Base-by-base conservation (phyloP, 92 coral and sea anemone genomes). In the Nematostella vectensis region DNA sequence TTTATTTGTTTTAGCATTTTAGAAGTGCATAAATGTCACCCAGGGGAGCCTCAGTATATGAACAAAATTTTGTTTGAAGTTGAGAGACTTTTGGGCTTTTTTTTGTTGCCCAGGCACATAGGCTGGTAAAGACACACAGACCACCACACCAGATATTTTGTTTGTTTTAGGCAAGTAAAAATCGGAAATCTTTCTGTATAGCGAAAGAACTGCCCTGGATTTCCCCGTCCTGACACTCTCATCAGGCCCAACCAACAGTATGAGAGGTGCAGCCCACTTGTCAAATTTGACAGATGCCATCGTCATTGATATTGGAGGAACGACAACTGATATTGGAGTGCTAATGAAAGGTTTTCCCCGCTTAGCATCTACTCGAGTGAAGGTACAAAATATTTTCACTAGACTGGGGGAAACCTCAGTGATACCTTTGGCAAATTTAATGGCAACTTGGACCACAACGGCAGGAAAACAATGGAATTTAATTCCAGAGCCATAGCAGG, bases 171-270 rank as follows among this genome's bases (percentile, higher is more conserved):
- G n/a, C n/a, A n/a, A n/a, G n/a, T 12, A 28, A 40, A 39, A 25
- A 19, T 25, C 25, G 18, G 6, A 17, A 17, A 20, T 26, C 13
- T 13, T 25, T 42, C 8, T 17, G 4, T 45, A 11, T 19, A 89
- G 97, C 39, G 95, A 89, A 1, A 51, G 71, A 20, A 78, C 52
- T 40, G 78, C 95, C 22, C 54, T 63, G 15, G 42, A 69, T 28
- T 83, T 89, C 27, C 97, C 97, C 6, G 97, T 89, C 24, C 54
- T 89, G 45, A 89, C 97, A 1, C 85, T 89, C 59, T 78, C 97
- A 10, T 89, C 97, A 39, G 97, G 97, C 6, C 91, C 97, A 33
- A 89, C 97, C 12, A 89, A 89, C 77, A 86, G 95, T 43, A 89
- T 89, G 95, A 69, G 95, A 27, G 97, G 97, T 2, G 97, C 97